Conservation (phyloP, 2,113 vertebrate species). For the Alces alces region DNA sequence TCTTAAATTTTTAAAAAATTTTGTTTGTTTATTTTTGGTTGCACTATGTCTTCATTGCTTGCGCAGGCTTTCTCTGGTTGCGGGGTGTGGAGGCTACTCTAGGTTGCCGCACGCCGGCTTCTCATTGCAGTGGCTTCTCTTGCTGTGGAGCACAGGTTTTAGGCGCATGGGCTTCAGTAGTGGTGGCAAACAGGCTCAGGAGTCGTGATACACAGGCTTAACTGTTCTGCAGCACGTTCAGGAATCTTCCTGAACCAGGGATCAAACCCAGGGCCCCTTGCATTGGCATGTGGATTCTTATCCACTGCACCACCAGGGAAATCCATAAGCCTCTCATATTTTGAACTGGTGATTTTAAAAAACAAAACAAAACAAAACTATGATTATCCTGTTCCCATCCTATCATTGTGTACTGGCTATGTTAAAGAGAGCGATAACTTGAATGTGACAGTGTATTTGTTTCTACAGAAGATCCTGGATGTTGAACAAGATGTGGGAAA, state of each 20-base stretch:
- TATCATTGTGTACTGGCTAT: neutral
- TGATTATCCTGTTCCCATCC: neutral
- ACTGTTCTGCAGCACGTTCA: neutral
- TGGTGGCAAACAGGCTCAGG: neutral
- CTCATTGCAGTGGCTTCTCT: neutral
- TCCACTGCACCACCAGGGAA: neutral
- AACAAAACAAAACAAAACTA: neutral
- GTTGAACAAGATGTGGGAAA: neutral
- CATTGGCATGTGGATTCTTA: neutral
- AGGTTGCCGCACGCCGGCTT: accelerated
- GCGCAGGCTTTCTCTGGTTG: neutral
- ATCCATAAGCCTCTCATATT: neutral
- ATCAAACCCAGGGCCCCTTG: neutral
- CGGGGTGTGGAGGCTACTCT: neutral
- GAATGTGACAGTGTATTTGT: neutral
- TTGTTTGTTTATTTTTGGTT: neutral
- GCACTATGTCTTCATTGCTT: neutral
- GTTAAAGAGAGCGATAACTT: neutral
- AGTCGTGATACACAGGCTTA: neutral
- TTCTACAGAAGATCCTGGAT: neutral
- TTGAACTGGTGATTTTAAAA: neutral
- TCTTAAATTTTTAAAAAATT: neutral
- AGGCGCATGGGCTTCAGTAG: neutral
- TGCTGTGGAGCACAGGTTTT: neutral
- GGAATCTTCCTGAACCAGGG: neutral